Base-by-base conservation (phyloP, 1,140 invertebrate species). In the Sogatella furcifera region DNA sequence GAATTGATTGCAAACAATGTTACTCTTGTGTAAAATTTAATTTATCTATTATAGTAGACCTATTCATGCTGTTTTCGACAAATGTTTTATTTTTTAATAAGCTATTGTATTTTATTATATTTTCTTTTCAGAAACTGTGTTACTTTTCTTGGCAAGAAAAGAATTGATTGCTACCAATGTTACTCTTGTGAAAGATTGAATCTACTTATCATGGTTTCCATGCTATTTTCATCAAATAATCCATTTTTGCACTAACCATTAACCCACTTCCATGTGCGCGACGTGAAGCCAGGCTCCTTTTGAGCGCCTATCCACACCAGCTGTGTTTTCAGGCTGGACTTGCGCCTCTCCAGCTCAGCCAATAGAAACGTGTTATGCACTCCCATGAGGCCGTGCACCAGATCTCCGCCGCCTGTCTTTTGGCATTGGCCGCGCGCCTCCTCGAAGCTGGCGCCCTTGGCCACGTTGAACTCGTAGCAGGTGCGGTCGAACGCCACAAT, bases 221-320 rank as follows among this genome's bases (percentile, higher is more conserved):
- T n/a, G n/a, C n/a, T n/a, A n/a, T n/a, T n/a, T n/a, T n/a, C n/a
- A n/a, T n/a, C n/a, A n/a, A n/a, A n/a, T n/a, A n/a, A n/a, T n/a
- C n/a, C n/a, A n/a, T n/a, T n/a, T n/a, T n/a, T n/a, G n/a, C 24
- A 66, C 80, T 78, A 75, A 92, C 90, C 90, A 69, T 90, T 85
- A 17, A 93, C 86, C 91, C 91, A 94, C 73, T 85, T 85, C 91
- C 91, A 95, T 1, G 85, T 91, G 57, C 88, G 80, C 0, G 85
- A 85, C 0, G 85, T 89, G 34, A 90, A 80, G 11, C 86, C 82
- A 0, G 89, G 88, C 65, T 94, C 92, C 68, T 91, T 91, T 67
- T 89, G 85, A 0, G 88, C 90, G 1, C 92, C 92, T 41, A 95
- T 88, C 92, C 92, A 95, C 0, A 95, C 86, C 22, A 95, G 74